phyloP scores from a whole-genome alignment of 2,888 invertebrate species.

The Drosophila borealis region DNA sequence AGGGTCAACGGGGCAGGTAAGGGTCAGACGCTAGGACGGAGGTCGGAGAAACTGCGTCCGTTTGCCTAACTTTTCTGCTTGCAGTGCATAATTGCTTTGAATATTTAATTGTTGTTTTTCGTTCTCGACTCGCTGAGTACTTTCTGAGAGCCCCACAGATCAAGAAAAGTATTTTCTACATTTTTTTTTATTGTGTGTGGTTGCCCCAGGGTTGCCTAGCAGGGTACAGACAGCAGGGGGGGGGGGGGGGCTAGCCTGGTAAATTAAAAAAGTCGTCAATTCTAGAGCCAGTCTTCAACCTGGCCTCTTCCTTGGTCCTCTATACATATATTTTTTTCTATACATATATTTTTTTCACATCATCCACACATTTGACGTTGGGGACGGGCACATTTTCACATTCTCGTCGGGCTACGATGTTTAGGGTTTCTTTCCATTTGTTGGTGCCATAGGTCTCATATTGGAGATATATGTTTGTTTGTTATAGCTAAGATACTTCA shows the following conservation, averaged over 20 bases:
- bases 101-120: constrained; percentile 67
- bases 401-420: not conserved
- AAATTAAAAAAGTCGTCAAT: constrained; percentile 31
- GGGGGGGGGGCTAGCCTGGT: constrained; percentile 4
- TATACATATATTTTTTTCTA: not conserved
- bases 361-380: not conserved
- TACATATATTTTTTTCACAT: constrained; percentile 2
- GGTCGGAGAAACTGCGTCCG: not conserved
- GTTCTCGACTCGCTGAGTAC: constrained; percentile 18
- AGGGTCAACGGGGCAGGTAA: not conserved
- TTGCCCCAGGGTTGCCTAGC: too few relatives aligned
- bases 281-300: constrained; percentile 1
- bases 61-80: constrained; percentile 20
- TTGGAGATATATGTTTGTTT: constrained; percentile 4
- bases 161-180: constrained; percentile 16
- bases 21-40: not conserved
- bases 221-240: not conserved
- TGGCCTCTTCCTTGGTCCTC: constrained; percentile 16
- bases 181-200: constrained; percentile 3
- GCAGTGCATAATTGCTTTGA: constrained; percentile 62
- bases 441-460: constrained; percentile 1
- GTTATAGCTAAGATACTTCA: constrained; percentile 40
- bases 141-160: constrained; percentile 8
- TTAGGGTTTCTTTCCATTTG: not conserved
- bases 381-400: not conserved